Evolutionary conservation across 1,140 invertebrate genomes (phyloP), one percentile per base, ranked within the genome.

Genomic region (Scaptomyza graminum): DNA sequence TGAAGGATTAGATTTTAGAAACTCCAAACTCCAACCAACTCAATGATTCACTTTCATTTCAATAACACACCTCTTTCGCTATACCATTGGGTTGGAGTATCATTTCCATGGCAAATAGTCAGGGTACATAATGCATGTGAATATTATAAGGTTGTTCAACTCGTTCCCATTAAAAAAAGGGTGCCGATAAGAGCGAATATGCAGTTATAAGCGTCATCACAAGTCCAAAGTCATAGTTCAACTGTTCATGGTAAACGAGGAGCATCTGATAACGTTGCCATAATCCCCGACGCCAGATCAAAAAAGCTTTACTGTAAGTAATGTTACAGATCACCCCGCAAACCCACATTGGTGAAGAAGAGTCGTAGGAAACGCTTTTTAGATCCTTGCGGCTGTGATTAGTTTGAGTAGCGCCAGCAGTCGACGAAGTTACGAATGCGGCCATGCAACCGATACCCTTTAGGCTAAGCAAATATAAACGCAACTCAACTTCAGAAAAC

Each of bases 91-190:
- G 66, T 16, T 51, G 74, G 12, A 87, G 49, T 31, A 71, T 49
- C 50, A 55, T 60, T 3, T 64, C 0, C 13, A 84, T 37, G 22
- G 62, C 16, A 2, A 50, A n/a, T 1, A 57, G 0, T 44, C 62
- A 70, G n/a, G 85, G 78, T 11, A 90, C 0, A 74, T 11, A 0
- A 71, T 3, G 61, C 18, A 18, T 51, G 31, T 0, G 6, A n/a
- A n/a, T n/a, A n/a, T 5, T 3, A 50, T 9, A 0, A 3, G 7
- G 2, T 34, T n/a, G 0, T 80, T 37, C 34, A 77, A 12, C 31
- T 65, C 1, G 76, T 74, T 22, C 1, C 55, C n/a, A 90, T 11
- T 15, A 68, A 83, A 68, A 83, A 34, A 90, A 90, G 0, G 79
- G 76, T 2, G 70, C 52, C 4, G 68, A 69, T 37, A 76, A 25